phyloP scores from a whole-genome alignment of 2,888 invertebrate species.

The Drosophila paranaensis region DNA sequence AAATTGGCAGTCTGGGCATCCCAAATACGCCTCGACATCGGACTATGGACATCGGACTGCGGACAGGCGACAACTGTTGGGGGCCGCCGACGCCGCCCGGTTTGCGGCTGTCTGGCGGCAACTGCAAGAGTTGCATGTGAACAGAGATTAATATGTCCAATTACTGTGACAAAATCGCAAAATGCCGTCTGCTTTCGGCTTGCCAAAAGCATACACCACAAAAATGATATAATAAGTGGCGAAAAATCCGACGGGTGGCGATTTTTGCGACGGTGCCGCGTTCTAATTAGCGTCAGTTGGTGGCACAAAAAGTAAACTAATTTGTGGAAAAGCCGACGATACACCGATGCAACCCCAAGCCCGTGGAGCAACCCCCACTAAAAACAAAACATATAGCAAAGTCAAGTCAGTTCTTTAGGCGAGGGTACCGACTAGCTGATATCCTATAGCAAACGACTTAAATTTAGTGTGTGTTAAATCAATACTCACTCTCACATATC shows the following conservation, averaged over 20 bases:
- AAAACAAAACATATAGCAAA: constrained; percentile 6
- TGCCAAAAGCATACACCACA: constrained; percentile 59
- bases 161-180: constrained; percentile 84
- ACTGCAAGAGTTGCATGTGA: constrained; percentile 65
- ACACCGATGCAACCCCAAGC: constrained; percentile 49
- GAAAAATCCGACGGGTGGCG: constrained; percentile 50
- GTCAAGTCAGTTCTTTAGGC: constrained; percentile 2
- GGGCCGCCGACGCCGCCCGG: constrained; percentile 50
- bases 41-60: constrained; percentile 11
- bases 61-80: constrained; percentile 43
- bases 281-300: constrained; percentile 79
- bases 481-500: too few relatives aligned
- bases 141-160: constrained; percentile 85
- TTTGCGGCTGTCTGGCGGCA: constrained; percentile 66
- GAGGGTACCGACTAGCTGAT: neutral
- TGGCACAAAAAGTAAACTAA: constrained; percentile 74
- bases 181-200: constrained; percentile 77
- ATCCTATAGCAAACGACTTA: neutral
- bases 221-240: constrained; percentile 76
- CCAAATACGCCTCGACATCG: constrained; percentile 40
- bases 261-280: constrained; percentile 63
- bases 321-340: constrained; percentile 71
- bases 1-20: constrained; percentile 66
- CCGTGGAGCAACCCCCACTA: constrained; percentile 60
- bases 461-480: neutral